phyloP scores from a whole-genome alignment of 2,888 invertebrate species.

The Dermolepida albohirtum region DNA sequence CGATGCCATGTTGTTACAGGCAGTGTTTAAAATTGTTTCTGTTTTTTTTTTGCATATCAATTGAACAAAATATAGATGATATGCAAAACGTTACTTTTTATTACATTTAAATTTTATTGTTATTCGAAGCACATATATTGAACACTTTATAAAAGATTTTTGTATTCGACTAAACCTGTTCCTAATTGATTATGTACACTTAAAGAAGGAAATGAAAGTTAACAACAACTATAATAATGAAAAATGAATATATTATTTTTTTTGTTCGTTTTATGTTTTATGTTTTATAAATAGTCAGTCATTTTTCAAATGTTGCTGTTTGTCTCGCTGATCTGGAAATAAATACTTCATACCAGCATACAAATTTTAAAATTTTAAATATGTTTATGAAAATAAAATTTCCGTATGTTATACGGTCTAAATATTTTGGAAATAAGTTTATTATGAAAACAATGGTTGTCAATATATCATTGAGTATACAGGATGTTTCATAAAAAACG shows the following conservation, averaged over 20 bases:
- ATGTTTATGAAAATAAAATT: no score
- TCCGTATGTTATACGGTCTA: no score
- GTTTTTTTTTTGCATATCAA: slow-evolving; percentile 39
- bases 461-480: no score
- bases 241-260: slow-evolving; percentile 7
- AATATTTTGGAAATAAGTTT: no score
- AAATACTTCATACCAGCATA: slow-evolving; percentile 3
- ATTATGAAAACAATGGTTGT: no score
- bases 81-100: slow-evolving; percentile 37
- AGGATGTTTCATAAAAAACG: no score
- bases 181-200: slow-evolving; percentile 39
- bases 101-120: slow-evolving; percentile 19
- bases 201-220: slow-evolving; percentile 6
- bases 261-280: slow-evolving; percentile 10
- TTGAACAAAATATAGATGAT: slow-evolving; percentile 38
- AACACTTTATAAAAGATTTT: slow-evolving; percentile 32
- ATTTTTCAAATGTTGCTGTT: slow-evolving; percentile 30
- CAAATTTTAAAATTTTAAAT: not conserved
- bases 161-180: slow-evolving; percentile 19
- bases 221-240: slow-evolving; percentile 1
- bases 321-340: slow-evolving; percentile 31
- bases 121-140: slow-evolving; percentile 32
- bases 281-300: slow-evolving; percentile 42
- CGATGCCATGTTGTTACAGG: slow-evolving; percentile 38
- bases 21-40: slow-evolving; percentile 35